phyloP scores from a whole-genome alignment of 2,113 vertebrate genomes.

The Epinephelus cyanopodus region DNA sequence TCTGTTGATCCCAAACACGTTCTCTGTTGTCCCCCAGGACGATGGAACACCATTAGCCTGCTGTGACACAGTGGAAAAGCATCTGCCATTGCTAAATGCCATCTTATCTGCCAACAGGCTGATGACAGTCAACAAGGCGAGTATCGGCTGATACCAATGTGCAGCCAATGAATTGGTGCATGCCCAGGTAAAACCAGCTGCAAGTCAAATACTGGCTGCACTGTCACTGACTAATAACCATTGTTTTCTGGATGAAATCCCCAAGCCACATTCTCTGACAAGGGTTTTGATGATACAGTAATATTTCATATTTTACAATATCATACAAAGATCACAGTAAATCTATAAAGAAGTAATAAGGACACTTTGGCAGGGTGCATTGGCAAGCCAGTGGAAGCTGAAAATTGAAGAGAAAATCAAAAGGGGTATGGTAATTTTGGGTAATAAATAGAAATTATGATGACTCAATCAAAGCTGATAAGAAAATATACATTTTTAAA shows the following conservation, averaged over 20 bases:
- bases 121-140: too few relatives aligned
- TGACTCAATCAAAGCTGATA: fast-evolving
- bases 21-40: too few relatives aligned
- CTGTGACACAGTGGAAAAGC: too few relatives aligned
- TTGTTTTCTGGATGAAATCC: background rate
- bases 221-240: background rate
- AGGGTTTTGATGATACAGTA: background rate
- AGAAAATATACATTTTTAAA: background rate
- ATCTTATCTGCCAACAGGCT: too few relatives aligned
- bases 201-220: slow-evolving; percentile 6
- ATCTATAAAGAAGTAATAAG: background rate
- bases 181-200: background rate
- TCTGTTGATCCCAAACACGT: too few relatives aligned
- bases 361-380: background rate
- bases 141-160: too few relatives aligned
- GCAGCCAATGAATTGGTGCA: too few relatives aligned
- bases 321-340: background rate
- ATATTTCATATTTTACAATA: background rate
- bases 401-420: background rate
- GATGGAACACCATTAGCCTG: too few relatives aligned
- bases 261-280: background rate
- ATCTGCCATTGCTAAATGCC: too few relatives aligned
- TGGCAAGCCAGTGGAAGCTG: background rate
- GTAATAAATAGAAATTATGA: background rate
- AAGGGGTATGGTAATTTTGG: background rate